These are phyloP conservation scores for Eurois occulta DNA, from an alignment of 2,888 invertebrate genomes.

Conservation along the genomic window DNA sequence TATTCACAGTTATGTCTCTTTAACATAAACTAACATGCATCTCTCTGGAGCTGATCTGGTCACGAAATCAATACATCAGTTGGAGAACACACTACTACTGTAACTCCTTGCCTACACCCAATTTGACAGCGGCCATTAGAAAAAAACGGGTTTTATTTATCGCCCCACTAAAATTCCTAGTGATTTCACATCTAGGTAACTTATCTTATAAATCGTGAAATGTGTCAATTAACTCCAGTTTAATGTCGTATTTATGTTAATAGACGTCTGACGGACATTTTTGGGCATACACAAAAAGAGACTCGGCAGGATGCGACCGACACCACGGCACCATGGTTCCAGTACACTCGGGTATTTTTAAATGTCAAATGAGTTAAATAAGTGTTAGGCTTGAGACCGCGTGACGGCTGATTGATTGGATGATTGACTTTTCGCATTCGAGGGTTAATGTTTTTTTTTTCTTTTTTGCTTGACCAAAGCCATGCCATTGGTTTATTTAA, in stretches of 20 bases:
- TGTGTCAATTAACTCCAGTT: conserved; percentile 89
- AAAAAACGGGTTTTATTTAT: conserved; percentile 71
- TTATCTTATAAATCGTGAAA: conserved; percentile 87
- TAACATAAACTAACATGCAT: conserved; percentile 50
- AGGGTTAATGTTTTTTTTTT: conserved; percentile 37
- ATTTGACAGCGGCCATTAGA: conserved; percentile 74
- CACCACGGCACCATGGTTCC: conserved; percentile 46
- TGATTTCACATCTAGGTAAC: conserved; percentile 79
- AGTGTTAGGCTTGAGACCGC: conserved; percentile 57
- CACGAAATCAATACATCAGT: conserved; percentile 61
- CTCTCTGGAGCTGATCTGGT: conserved; percentile 41
- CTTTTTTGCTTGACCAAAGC: conserved; percentile 9
- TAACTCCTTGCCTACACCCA: conserved; percentile 58
- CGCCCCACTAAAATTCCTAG: conserved; percentile 71
- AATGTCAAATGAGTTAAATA: conserved; percentile 73
- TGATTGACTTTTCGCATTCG: conserved; percentile 65
- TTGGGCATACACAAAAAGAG: conserved; percentile 81
- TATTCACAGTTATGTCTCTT: conserved; percentile 29
- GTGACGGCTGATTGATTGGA: conserved; percentile 60
- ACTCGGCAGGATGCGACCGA: conserved; percentile 77
- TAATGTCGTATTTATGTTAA: conserved; percentile 90
- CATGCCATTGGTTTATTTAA: conserved; percentile 37
- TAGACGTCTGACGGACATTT: conserved; percentile 81
- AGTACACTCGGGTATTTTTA: conserved; percentile 77
- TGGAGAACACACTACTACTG: conserved; percentile 59